Evolutionary conservation across 2,113 vertebrate genomes (phyloP).

Genomic region (Chunga burmeisteri): DNA sequence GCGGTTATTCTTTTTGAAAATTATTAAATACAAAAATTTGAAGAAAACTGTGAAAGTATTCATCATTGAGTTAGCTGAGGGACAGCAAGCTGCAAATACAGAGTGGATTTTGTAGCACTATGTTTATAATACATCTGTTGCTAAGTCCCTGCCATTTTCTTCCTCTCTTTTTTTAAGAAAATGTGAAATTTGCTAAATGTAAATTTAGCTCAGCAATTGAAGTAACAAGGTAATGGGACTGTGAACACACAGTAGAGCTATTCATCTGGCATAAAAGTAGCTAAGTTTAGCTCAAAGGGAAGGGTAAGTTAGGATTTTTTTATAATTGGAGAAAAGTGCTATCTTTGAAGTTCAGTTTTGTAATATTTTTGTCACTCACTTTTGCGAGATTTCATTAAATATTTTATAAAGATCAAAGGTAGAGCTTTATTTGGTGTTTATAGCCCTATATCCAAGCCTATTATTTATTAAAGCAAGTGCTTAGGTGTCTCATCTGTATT

Average conservation of each 20-base stretch:
- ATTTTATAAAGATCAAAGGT: slow-evolving; percentile 14
- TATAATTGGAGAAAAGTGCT: not conserved
- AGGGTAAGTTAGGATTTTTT: not conserved
- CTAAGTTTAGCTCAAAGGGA: not conserved
- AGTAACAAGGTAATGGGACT: not conserved
- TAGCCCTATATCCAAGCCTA: not conserved
- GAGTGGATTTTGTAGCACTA: not conserved
- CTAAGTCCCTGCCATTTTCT: not conserved
- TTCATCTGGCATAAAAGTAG: not conserved
- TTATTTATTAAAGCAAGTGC: not conserved
- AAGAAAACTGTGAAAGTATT: not conserved
- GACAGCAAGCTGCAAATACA: not conserved
- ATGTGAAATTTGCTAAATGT: not conserved
- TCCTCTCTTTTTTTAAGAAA: not conserved
- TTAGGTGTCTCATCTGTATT: not conserved
- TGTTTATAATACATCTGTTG: not conserved
- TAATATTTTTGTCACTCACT: not conserved
- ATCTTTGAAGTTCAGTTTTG: slow-evolving; percentile 20
- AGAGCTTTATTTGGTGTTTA: not conserved
- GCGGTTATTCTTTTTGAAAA: not conserved
- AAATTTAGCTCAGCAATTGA: not conserved
- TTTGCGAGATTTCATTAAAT: not conserved
- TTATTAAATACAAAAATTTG: not conserved
- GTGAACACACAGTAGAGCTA: not conserved
- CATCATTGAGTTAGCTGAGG: not conserved